Conservation (phyloP, 1,140 invertebrate genomes). For the Globodera ellingtonae region DNA sequence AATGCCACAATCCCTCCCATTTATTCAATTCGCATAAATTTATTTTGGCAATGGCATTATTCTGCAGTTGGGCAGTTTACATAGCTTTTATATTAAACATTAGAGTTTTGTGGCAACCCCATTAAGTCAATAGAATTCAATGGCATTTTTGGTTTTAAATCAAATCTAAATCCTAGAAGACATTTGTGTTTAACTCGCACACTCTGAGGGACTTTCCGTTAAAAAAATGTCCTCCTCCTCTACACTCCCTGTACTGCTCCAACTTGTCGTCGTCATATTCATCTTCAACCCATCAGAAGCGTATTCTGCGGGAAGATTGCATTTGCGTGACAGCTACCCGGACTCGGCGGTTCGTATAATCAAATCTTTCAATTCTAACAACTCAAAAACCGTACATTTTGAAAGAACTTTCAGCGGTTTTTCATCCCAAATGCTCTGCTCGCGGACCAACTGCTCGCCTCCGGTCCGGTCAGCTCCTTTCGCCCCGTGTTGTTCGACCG, state of each 20-base stretch:
- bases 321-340: not conserved
- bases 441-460: slow-evolving; percentile 9
- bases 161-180: no score
- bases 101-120: no score
- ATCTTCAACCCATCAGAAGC: not conserved
- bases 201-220: no score
- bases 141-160: no score
- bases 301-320: not conserved
- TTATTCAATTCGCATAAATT: not conserved
- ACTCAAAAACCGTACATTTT: not conserved
- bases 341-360: not conserved
- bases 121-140: no score
- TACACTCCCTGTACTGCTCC: not conserved
- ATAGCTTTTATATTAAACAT: no score
- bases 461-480: not conserved
- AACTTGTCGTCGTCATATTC: not conserved
- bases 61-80: not conserved
- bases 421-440: slow-evolving; percentile 17
- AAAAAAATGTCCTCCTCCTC: not conserved
- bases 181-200: no score
- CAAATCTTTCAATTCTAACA: not conserved
- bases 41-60: not conserved
- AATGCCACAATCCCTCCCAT: not conserved
- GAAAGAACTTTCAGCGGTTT: slow-evolving; percentile 9
- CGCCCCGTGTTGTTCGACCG: slow-evolving; percentile 1